phyloP scores from a whole-genome alignment of 2,888 invertebrate genomes.

The Drosophila emarginata region DNA sequence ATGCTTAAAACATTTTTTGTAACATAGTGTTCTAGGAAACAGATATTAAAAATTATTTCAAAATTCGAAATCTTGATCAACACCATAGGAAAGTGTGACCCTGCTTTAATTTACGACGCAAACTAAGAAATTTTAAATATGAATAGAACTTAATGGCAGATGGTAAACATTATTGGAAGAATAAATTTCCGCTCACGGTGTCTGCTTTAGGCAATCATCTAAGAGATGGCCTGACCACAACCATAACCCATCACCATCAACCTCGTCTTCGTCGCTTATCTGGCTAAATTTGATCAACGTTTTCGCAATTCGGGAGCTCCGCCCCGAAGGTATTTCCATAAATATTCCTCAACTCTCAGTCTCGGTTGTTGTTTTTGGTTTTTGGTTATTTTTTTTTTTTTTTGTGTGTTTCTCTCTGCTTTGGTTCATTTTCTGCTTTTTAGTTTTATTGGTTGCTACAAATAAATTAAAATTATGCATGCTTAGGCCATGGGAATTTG shows the following conservation, averaged over 20 bases:
- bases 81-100: not conserved
- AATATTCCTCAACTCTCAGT: conserved; percentile 61
- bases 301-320: conserved; percentile 82
- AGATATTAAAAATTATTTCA: no score
- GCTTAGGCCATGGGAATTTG: conserved; percentile 72
- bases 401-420: conserved; percentile 23
- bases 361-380: conserved; percentile 22
- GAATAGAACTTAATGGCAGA: no score
- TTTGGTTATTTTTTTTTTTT: conserved; percentile 31
- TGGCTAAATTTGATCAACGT: conserved; percentile 78
- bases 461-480: conserved; percentile 78
- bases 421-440: conserved; percentile 49
- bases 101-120: no score
- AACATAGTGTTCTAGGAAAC: no score
- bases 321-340: conserved; percentile 80
- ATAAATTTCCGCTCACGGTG: conserved; percentile 17
- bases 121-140: no score
- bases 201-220: conserved; percentile 18
- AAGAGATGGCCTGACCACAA: conserved; percentile 25
- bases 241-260: conserved; percentile 51
- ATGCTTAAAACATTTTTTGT: no score
- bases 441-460: conserved; percentile 74
- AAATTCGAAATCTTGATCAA: not conserved
- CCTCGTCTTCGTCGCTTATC: conserved; percentile 60
- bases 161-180: no score